phyloP scores from a whole-genome alignment of 2,888 invertebrate genomes.

The Caenorhabditis sinica region DNA sequence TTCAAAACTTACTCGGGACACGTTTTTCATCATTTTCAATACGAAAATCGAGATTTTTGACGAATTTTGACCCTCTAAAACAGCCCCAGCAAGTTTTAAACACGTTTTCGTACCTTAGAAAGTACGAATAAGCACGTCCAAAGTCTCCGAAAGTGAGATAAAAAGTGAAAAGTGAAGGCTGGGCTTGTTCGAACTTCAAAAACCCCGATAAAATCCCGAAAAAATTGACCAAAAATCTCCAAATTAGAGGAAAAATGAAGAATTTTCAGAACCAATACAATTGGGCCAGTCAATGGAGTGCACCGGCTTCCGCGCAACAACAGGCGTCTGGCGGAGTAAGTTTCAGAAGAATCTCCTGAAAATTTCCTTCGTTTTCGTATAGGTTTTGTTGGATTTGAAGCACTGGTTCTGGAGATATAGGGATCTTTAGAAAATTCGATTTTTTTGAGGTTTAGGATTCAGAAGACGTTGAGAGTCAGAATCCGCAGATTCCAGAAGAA shows the following conservation, averaged over 20 bases:
- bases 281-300: too few relatives aligned
- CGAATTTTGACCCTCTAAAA: too few relatives aligned
- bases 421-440: too few relatives aligned
- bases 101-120: neutral
- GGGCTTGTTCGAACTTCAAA: constrained; percentile 15
- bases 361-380: too few relatives aligned
- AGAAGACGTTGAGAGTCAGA: too few relatives aligned
- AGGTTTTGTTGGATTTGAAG: too few relatives aligned
- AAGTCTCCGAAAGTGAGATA: too few relatives aligned
- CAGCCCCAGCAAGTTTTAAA: neutral
- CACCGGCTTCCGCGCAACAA: too few relatives aligned
- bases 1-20: constrained; percentile 47
- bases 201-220: neutral
- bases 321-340: neutral
- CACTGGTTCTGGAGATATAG: too few relatives aligned
- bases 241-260: constrained; percentile 6
- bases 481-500: too few relatives aligned
- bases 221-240: neutral
- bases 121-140: constrained; percentile 6
- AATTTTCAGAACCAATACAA: neutral
- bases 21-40: neutral
- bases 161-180: neutral
- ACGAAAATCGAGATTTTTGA: neutral
- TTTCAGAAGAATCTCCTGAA: too few relatives aligned
- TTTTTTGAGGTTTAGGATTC: too few relatives aligned